Conservation (phyloP, 2,113 vertebrate genomes). For the Odocoileus hemionus region DNA sequence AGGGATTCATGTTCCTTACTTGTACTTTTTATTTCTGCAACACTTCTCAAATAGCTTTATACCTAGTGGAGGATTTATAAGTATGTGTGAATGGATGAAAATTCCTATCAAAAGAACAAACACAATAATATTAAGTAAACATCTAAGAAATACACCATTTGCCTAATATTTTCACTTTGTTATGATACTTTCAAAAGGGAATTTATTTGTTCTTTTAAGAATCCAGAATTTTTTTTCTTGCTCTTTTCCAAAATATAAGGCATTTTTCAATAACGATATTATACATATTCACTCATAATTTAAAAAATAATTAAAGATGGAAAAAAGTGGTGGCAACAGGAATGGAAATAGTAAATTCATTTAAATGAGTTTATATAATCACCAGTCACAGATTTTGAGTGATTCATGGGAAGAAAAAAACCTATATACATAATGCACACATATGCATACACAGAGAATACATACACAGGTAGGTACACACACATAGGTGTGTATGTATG, state of each 20-base stretch:
- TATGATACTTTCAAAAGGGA: background rate
- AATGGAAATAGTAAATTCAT: background rate
- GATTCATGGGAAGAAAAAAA: too few species aligned
- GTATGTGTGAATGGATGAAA: background rate
- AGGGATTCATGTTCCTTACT: background rate
- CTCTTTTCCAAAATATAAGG: background rate
- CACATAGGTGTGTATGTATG: background rate
- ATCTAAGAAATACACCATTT: background rate
- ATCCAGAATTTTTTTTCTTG: background rate
- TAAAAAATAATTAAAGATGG: background rate
- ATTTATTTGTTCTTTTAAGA: background rate
- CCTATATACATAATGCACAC: fast-evolving
- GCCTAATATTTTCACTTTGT: background rate
- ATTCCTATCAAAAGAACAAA: background rate
- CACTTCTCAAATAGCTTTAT: background rate
- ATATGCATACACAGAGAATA: background rate
- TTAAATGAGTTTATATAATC: background rate
- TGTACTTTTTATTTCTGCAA: background rate
- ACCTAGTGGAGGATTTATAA: background rate
- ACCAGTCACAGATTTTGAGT: background rate
- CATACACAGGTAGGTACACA: background rate
- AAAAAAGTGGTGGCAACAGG: background rate
- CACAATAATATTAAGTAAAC: background rate
- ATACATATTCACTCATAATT: background rate
- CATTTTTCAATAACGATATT: background rate